Base-by-base conservation (phyloP, 2,797 vertebrate species). In the Leptatherina wallacei region DNA sequence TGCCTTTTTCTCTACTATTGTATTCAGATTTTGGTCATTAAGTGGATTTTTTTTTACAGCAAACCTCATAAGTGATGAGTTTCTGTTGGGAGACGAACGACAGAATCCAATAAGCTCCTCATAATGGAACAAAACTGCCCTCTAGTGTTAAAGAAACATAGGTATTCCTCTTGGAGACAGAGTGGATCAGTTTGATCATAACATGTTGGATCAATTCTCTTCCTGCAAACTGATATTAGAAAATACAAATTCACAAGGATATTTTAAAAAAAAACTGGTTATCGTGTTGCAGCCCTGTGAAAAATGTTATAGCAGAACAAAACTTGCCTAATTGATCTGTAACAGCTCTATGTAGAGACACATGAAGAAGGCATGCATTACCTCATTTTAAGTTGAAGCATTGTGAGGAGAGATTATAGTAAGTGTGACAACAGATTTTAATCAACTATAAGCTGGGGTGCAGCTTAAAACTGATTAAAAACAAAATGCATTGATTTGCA, bases 71-170 rank as follows among this genome's bases (percentile, higher is more conserved):
- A 20, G 10, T 35, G 35, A 29, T 20, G 38, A 63, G 16, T 65
- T 74, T 56, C 27, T 71, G 4, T 20, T 27, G n/a, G 27, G 33
- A 54, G 7, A 52, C 30, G 0, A 65, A 29, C 61, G 1, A 73
- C 47, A 18, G 38, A 5, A 30, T 56, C 40, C 12, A 9, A 0
- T 4, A 0, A 57, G 32, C 36, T 38, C 12, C 29, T 35, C 10
- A 29, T 47, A 57, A 52, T 74, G 73, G 76, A 81, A 13, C 86
- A 78, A 84, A n/a, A 90, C 77, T 89, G 85, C n/a, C 88, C 86
- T 88, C 91, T 90, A 71, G 85, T 88, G 92, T 67, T 36, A 14
- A 1, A 44, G 8, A n/a, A 6, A 8, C 20, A 55, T 18, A 75
- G 38, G 29, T 40, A 24, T 33, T 44, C 9, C 10, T 24, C 16